Evolutionary conservation across 2,797 vertebrate genomes (phyloP), one percentile per base, ranked within the genome.

Genomic region (Lophius americanus): DNA sequence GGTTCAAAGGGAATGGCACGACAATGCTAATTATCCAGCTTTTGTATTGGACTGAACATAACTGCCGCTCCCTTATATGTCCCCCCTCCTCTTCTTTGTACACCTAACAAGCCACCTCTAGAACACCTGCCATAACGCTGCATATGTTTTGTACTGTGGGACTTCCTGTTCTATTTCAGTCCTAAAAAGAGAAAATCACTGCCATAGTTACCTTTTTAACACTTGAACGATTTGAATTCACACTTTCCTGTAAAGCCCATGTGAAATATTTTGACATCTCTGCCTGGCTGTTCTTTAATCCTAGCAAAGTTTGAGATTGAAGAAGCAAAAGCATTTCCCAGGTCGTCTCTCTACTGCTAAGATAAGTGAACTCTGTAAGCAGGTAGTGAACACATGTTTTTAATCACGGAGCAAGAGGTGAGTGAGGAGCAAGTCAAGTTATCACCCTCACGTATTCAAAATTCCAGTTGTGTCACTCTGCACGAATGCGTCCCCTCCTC

Each of bases 21-120:
- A 76, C 83, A 79, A 73, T 82, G 82, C 82, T 91, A 92, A 92
- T 91, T 89, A 90, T 78, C 80, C 78, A 70, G 77, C 69, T 83
- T 81, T 74, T 85, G 87, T 89, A 84, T 74, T 73, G 39, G 79
- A 79, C 43, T 76, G 68, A 85, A 79, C 73, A 73, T 73, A 83
- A 87, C 71, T 75, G 74, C 81, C 75, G 81, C 81, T 84, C 80
- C 67, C 73, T 55, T 81, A 60, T 66, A 52, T 84, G 69, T 68
- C 61, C 55, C 48, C 62, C 67, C 76, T 69, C 78, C 76, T 64
- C 14, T 65, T 73, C 44, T 2, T 59, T 58, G 53, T 70, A 68
- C 37, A 39, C 61, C 63, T 84, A 89, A 88, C 84, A 78, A 90
- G 85, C 79, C 68, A 42, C 60, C 4, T 87, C 77, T 79, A 66